A percentile compares a stretch with the other conserved stretches of the same genome.
Evolutionary conservation across 1,140 invertebrate genomes (phyloP).

Genomic region (Brachionus koreanus): DNA sequence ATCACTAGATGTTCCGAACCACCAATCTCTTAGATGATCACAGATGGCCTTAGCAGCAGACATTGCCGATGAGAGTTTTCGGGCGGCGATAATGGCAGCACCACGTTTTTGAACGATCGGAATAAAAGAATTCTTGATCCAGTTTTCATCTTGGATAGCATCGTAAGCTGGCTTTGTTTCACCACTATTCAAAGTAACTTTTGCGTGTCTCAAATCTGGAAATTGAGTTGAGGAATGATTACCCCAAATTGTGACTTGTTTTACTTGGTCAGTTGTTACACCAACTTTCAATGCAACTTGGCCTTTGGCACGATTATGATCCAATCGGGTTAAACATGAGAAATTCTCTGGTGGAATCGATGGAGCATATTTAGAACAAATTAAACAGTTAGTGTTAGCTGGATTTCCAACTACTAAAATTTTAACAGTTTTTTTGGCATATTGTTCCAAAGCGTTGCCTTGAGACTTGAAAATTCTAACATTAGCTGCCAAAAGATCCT

Average conservation of each 20-base stretch:
- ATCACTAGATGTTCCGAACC: conserved; percentile 70
- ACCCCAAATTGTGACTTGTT: conserved; percentile 96
- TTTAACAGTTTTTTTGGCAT: conserved; percentile 89
- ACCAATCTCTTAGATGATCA: conserved; percentile 96
- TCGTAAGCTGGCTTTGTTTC: conserved; percentile 64
- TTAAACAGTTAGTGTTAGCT: conserved; percentile 96
- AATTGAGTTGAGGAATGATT: conserved; percentile 99
- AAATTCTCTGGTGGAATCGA: conserved; percentile 95
- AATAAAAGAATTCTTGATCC: conserved; percentile 77
- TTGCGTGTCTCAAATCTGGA: conserved; percentile 85
- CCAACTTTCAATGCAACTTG: conserved; percentile 65
- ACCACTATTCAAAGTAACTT: conserved; percentile 58
- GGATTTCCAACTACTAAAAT: conserved; percentile 97
- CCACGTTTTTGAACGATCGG: conserved; percentile 87
- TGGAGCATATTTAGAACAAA: conserved; percentile 84
- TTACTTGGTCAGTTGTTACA: conserved; percentile 69
- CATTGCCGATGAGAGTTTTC: conserved; percentile 98
- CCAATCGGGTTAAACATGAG: conserved; percentile 92
- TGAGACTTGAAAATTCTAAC: conserved; percentile 95
- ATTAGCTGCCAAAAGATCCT: conserved; percentile 90
- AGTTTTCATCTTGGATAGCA: conserved; percentile 75
- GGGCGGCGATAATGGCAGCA: conserved; percentile 89
- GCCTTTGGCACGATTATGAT: conserved; percentile 90
- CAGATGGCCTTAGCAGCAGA: conserved; percentile 93
- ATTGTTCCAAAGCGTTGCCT: conserved; percentile 84